Percentiles rank a stretch among this genome's conserved stretches.
These are phyloP conservation scores for Coelopa frigida DNA, from an alignment of 1,140 invertebrate species.

Conservation along the genomic window DNA sequence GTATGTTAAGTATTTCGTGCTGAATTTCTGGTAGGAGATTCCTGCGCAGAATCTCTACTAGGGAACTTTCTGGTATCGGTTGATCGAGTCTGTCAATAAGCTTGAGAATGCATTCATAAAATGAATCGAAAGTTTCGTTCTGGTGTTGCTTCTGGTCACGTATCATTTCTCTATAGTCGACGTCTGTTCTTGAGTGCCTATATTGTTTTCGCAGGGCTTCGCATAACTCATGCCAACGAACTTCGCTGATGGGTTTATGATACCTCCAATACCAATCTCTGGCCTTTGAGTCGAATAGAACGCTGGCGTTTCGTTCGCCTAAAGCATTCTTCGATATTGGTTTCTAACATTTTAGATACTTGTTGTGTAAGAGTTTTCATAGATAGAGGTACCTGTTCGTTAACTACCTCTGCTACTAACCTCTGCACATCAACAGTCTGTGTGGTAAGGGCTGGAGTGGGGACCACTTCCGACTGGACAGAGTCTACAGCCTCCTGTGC, in stretches of 20 bases:
- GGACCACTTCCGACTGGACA: no score
- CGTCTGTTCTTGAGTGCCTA: conserved; percentile 3
- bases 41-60: not conserved
- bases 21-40: conserved; percentile 1
- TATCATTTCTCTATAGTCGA: conserved; percentile 3
- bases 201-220: not conserved
- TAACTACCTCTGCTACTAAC: no score
- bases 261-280: not conserved
- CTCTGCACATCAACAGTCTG: no score
- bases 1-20: conserved; percentile 4
- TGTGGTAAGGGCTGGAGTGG: no score
- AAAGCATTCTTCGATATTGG: no score
- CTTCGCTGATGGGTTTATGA: not conserved
- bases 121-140: no score
- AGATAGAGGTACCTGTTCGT: no score
- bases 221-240: not conserved
- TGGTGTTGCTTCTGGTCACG: conserved; percentile 5
- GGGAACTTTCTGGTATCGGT: not conserved
- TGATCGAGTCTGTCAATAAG: conserved; percentile 2
- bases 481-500: no score
- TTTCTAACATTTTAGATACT: no score
- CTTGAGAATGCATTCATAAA: no score
- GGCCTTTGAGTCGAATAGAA: not conserved
- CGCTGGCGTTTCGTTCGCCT: not conserved
- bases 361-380: no score